Evolutionary conservation across 2,797 vertebrate genomes (phyloP), one percentile per base, ranked within the genome.

Genomic region (Hozukius guyotensis): DNA sequence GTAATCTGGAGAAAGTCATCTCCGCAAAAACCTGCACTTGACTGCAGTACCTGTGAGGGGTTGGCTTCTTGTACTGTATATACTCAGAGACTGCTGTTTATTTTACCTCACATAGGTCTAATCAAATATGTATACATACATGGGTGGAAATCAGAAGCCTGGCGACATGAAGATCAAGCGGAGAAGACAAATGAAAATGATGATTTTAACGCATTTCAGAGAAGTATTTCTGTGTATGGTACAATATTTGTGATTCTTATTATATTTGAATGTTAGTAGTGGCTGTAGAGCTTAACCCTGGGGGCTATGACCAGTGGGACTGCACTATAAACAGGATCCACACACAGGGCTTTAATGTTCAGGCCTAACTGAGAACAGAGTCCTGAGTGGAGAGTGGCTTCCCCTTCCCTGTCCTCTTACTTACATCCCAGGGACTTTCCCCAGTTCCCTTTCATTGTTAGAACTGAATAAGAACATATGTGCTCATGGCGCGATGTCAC

Each of bases 81-180:
- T 93, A 93, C 74, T 90, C 85, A 89, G 86, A 94, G 88, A 91
- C 91, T 92, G 90, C 87, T 83, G 88, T 93, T 93, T 92, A 91
- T 92, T 94, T 92, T 91, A 91, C 92, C 92, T 93, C 91, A 88
- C 88, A 77, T 81, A 89, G 72, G 83, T 91, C 80, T 86, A 85
- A 92, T 88, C 80, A 88, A 74, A 87, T 73, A 88, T 83, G 74
- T 78, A 85, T 49, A 80, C 76, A 84, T 24, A 83, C 85, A 79
- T 60, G 73, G 77, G 72, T 82, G 46, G 79, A 79, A 84, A 78
- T 74, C 63, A 67, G 62, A 79, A 63, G 72, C 67, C 75, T 52
- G 74, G 67, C 80, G 63, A 83, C 63, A 53, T 79, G 76, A 76
- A 84, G 82, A 80, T 70, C 20, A 25, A 75, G 83, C 72, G 49